phyloP scores from a whole-genome alignment of 2,113 vertebrate genomes.

The Crotalus tigris region DNA sequence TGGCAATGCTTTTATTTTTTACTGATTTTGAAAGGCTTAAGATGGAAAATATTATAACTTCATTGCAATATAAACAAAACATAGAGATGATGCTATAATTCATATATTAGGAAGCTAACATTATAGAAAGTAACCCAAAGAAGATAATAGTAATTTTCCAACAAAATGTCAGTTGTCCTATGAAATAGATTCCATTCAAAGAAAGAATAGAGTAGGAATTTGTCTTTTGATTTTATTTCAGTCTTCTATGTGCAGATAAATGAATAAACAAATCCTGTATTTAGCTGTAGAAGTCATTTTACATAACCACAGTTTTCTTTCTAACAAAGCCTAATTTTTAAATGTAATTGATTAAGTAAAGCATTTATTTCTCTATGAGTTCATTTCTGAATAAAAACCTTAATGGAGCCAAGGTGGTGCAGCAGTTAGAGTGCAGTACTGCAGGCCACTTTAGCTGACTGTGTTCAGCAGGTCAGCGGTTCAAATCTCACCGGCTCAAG shows the following conservation, averaged over 20 bases:
- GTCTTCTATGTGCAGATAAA: background rate
- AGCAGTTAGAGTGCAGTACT: no score
- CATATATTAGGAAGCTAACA: background rate
- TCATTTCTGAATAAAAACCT: background rate
- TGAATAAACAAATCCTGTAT: background rate
- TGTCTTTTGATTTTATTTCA: background rate
- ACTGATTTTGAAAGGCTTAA: slow-evolving; percentile 15
- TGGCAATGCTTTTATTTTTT: slow-evolving; percentile 22
- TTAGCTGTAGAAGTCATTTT: background rate
- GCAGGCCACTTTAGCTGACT: no score
- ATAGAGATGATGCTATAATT: background rate
- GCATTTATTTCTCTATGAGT: background rate
- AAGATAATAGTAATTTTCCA: background rate
- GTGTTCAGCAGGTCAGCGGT: no score
- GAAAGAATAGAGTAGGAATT: background rate
- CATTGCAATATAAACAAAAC: slow-evolving; percentile 12
- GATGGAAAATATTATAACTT: slow-evolving; percentile 15
- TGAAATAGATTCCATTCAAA: background rate
- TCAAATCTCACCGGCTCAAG: no score
- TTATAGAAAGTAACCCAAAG: background rate
- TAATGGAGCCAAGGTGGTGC: no score
- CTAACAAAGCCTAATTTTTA: background rate
- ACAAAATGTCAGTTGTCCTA: background rate
- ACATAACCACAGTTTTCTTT: background rate
- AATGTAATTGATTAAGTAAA: background rate